phyloP scores from a whole-genome alignment of 2,888 invertebrate genomes.

The Trissolcus japonicus region DNA sequence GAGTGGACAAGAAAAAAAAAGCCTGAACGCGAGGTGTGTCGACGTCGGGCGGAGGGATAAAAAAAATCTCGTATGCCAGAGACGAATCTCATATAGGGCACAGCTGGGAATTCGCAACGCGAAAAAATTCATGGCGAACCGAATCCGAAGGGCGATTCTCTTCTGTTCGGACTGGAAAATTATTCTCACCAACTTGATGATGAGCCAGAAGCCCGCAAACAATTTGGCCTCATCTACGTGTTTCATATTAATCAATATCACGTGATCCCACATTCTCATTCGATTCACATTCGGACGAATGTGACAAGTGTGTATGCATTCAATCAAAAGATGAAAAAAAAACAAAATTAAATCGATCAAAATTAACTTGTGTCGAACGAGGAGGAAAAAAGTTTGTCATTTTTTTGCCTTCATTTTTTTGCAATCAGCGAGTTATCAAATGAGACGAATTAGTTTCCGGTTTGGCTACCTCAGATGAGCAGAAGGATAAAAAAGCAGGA shows the following conservation, averaged over 20 bases:
- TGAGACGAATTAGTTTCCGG: slow-evolving; percentile 54
- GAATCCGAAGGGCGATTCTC: slow-evolving; percentile 51
- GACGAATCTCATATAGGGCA: slow-evolving; percentile 71
- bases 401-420: slow-evolving; percentile 18
- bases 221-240: slow-evolving; percentile 46
- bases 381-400: too few species aligned
- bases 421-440: slow-evolving; percentile 33
- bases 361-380: slow-evolving; percentile 20
- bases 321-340: slow-evolving; percentile 12
- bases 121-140: slow-evolving; percentile 71
- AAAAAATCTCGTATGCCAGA: slow-evolving; percentile 74
- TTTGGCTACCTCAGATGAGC: slow-evolving; percentile 28
- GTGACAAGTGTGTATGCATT: neutral
- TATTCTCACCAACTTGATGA: slow-evolving; percentile 41
- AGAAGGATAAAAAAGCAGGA: slow-evolving; percentile 25
- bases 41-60: slow-evolving; percentile 38
- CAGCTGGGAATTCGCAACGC: slow-evolving; percentile 73
- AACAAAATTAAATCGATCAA: slow-evolving; percentile 43
- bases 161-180: slow-evolving; percentile 33
- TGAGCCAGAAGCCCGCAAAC: slow-evolving; percentile 37
- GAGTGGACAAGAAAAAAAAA: slow-evolving; percentile 59
- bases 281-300: neutral
- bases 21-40: slow-evolving; percentile 51
- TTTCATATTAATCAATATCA: slow-evolving; percentile 22
- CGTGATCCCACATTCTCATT: slow-evolving; percentile 17